Conservation (phyloP, 2,888 invertebrate genomes). For the Neoascia interrupta region DNA sequence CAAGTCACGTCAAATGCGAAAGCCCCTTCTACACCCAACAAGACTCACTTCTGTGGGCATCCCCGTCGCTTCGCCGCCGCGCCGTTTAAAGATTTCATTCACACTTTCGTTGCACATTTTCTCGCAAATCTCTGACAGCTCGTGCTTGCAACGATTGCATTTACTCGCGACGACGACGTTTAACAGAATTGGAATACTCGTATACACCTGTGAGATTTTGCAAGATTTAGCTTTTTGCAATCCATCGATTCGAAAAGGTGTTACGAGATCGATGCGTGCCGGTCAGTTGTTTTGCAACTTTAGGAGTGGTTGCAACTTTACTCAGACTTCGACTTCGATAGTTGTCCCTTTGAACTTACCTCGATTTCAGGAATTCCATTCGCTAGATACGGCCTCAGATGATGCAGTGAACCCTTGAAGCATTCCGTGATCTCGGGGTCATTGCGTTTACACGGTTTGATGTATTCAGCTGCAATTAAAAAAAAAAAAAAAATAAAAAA, state of each 20-base stretch:
- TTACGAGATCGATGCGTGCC: too few species aligned
- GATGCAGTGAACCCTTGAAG: conserved; percentile 82
- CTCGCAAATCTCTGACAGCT: background rate
- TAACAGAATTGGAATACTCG: too few species aligned
- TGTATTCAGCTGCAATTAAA: conserved; percentile 82
- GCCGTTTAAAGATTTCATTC: too few species aligned
- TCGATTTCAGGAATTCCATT: conserved; percentile 84
- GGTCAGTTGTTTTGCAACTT: too few species aligned
- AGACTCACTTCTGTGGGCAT: background rate
- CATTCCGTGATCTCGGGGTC: conserved; percentile 83
- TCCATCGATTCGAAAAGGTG: too few species aligned
- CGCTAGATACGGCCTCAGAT: conserved; percentile 82
- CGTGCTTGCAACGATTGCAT: too few species aligned
- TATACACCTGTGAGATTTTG: too few species aligned
- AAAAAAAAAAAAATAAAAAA: background rate
- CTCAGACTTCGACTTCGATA: too few species aligned
- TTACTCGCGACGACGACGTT: too few species aligned
- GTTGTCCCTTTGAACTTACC: too few species aligned
- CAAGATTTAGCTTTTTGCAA: too few species aligned
- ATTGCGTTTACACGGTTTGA: conserved; percentile 84
- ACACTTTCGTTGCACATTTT: background rate
- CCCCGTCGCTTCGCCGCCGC: too few species aligned
- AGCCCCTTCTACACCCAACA: background rate
- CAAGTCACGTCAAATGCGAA: conserved; percentile 6
- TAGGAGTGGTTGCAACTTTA: background rate